Evolutionary conservation across 1,140 invertebrate genomes (phyloP).

Genomic region (Lucilia sericata): DNA sequence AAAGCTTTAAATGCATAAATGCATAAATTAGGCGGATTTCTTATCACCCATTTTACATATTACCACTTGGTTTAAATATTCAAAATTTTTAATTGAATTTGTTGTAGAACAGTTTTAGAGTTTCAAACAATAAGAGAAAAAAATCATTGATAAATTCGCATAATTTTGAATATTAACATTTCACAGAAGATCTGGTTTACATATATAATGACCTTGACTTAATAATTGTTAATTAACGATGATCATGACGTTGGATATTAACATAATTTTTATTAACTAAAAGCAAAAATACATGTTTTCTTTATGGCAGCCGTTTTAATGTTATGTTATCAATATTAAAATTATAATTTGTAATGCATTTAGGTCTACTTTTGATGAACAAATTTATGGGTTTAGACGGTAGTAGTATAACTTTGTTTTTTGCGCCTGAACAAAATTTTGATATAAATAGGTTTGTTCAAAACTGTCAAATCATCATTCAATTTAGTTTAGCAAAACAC

Average conservation of each 20-base stretch:
- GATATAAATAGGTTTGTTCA: background rate
- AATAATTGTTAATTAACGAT: background rate
- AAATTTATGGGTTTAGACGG: background rate
- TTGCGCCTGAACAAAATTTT: background rate
- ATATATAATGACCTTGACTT: background rate
- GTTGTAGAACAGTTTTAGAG: no score
- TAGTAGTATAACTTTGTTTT: background rate
- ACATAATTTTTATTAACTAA: background rate
- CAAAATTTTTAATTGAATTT: no score
- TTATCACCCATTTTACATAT: no score
- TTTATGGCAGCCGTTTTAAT: no score
- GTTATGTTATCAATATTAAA: no score
- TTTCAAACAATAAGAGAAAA: no score
- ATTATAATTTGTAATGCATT: no score
- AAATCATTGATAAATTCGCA: background rate
- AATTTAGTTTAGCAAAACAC: conserved; percentile 8
- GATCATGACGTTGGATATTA: background rate
- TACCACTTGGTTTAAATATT: no score
- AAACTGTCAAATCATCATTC: background rate
- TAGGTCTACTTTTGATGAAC: background rate
- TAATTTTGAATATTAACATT: background rate
- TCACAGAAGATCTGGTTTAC: background rate
- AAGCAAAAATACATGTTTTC: no score
- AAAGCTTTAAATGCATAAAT: no score
- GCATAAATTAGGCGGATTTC: no score